Evolutionary conservation across 2,797 vertebrate species (phyloP), one percentile per base, ranked within the genome.

Genomic region (Hoplostethus atlanticus): DNA sequence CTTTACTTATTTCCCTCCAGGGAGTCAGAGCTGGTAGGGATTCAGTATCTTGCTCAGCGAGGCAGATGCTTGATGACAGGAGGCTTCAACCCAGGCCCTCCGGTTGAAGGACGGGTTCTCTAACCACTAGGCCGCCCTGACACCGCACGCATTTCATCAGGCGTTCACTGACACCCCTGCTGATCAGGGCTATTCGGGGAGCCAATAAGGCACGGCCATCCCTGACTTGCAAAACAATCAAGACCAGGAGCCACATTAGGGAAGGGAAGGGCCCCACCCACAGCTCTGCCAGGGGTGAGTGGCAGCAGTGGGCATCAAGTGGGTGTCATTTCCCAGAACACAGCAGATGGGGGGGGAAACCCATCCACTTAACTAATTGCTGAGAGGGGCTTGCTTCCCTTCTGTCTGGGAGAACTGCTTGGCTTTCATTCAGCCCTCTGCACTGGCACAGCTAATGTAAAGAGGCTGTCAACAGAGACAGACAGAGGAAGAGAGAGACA

Each of bases 341-440:
- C 38, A 63, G 69, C 34, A 66, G 52, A 64, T 7, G 51, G 67
- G 63, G 76, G 63, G 76, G 40, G 50, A 68, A 68, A 63, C 53
- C 70, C 76, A 68, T 90, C 53, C 70, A 80, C 71, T 81, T 88
- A 64, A 77, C 69, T 75, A 77, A 88, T 79, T 44, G 84, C 81
- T 81, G 76, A 86, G 59, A 69, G 66, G 15, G 65, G 81, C 44
- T 65, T 6, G 57, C 76, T 85, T 83, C 28, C 13, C 44, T 38
- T 66, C 51, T 9, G 55, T 64, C 68, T 73, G 62, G 36, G 75
- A 80, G 55, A 15, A n/a, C 48, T 42, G 57, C 57, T 84, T 78
- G 84, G 73, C 79, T 77, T 61, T 67, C 68, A 64, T 79, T 91
- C 71, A 85, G 63, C 60, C 47, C 31, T 71, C 64, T 68, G 84